Conservation (phyloP, 2,113 vertebrate genomes). For the Cyprichromis sp. region DNA sequence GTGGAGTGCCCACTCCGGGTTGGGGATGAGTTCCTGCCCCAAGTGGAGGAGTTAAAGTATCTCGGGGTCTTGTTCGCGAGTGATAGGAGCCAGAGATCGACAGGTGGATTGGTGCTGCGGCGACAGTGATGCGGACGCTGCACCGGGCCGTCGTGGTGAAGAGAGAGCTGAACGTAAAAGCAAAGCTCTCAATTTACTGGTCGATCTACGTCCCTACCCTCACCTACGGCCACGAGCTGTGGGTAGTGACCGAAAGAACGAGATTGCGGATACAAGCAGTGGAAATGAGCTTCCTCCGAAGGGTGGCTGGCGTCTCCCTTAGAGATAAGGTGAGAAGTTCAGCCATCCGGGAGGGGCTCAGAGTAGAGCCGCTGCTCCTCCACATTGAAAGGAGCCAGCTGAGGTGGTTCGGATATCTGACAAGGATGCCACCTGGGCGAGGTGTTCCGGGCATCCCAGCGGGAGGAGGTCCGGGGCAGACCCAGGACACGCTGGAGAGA, state of each 20-base stretch:
- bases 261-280: fast-evolving
- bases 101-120: neutral
- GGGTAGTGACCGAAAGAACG: neutral
- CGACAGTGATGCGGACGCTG: neutral
- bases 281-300: neutral
- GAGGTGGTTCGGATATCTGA: neutral
- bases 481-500: neutral
- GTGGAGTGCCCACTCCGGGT: no score
- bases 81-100: no score
- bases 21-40: no score
- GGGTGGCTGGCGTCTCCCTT: neutral
- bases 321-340: neutral
- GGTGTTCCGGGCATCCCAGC: fast-evolving
- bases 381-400: neutral
- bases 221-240: neutral
- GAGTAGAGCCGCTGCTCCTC: neutral
- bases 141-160: neutral
- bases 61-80: no score
- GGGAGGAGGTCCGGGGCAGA: neutral
- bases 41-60: no score
- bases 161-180: neutral
- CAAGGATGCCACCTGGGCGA: neutral
- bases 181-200: neutral
- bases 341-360: neutral
- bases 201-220: neutral